Evolutionary conservation across 1,140 invertebrate genomes (phyloP).

Genomic region (Calliopsis andreniformis): DNA sequence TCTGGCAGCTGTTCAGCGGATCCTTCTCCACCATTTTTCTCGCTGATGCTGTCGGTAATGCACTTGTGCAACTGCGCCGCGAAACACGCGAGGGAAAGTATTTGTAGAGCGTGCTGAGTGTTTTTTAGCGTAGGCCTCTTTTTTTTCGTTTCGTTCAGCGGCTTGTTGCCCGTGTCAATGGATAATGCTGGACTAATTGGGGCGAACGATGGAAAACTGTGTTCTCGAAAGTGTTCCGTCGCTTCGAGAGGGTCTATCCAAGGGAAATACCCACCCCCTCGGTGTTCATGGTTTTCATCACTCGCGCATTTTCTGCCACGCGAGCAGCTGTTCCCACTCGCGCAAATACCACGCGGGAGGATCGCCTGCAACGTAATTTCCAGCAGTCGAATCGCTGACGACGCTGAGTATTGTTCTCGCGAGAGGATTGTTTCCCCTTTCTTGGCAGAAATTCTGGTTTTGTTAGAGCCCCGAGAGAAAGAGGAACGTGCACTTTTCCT

Average conservation of each 20-base stretch:
- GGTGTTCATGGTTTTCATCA: not conserved
- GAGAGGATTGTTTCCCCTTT: not conserved
- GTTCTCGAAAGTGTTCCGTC: not conserved
- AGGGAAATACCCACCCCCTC: not conserved
- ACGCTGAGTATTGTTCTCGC: not conserved
- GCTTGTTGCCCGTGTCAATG: not conserved
- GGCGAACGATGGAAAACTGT: not conserved
- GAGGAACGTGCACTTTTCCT: too few species aligned
- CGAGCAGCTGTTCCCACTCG: too few species aligned
- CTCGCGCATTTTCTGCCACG: not conserved
- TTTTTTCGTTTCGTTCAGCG: not conserved
- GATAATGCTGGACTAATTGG: not conserved
- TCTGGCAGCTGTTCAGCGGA: not conserved
- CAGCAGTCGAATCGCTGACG: not conserved
- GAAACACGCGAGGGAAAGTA: not conserved
- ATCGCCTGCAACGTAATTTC: not conserved
- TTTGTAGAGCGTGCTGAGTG: not conserved
- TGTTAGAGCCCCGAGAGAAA: too few species aligned
- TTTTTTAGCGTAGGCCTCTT: not conserved
- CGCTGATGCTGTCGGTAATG: conserved; percentile 4
- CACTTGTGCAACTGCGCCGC: not conserved
- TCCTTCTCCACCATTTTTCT: conserved; percentile 1
- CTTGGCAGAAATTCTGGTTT: not conserved
- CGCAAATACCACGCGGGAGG: too few species aligned
- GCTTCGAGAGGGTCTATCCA: not conserved